phyloP scores from a whole-genome alignment of 1,140 invertebrate species.

The Drosophila ercepeae region DNA sequence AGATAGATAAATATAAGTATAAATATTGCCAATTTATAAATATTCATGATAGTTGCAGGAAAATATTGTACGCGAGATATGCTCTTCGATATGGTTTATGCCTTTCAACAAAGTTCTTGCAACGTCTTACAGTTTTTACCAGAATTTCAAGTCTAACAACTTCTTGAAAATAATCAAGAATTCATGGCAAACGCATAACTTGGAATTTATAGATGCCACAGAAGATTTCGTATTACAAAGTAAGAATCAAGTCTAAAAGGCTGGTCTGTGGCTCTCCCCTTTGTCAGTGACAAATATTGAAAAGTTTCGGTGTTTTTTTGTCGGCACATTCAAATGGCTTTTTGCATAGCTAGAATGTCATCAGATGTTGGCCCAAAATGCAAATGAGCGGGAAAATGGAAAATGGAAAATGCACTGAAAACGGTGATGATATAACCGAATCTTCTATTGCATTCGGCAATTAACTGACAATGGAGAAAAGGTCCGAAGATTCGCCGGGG shows the following conservation, averaged over 20 bases:
- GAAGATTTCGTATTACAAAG: too few relatives aligned
- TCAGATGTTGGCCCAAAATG: conserved; percentile 25
- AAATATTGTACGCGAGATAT: conserved; percentile 3
- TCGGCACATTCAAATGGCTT: conserved; percentile 20
- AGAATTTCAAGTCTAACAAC: conserved; percentile 30
- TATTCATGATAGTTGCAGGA: conserved; percentile 37
- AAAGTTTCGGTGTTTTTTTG: too few relatives aligned
- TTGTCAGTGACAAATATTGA: too few relatives aligned
- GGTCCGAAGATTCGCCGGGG: conserved; percentile 20
- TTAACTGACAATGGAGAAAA: conserved; percentile 70
- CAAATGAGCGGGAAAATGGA: conserved; percentile 36
- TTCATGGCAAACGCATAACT: conserved; percentile 13
- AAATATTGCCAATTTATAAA: conserved; percentile 31
- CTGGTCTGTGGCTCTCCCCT: conserved; percentile 10
- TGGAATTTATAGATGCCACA: too few relatives aligned
- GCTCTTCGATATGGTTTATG: neutral
- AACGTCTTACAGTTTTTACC: conserved; percentile 4
- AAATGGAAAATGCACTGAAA: conserved; percentile 30
- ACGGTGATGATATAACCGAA: conserved; percentile 42
- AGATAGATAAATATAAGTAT: conserved; percentile 29
- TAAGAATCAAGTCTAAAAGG: too few relatives aligned
- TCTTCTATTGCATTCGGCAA: conserved; percentile 51
- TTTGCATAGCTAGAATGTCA: conserved; percentile 16
- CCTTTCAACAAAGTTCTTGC: conserved; percentile 6
- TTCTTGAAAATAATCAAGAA: conserved; percentile 1